Evolutionary conservation across 2,797 vertebrate species (phyloP), one percentile per base, ranked within the genome.

Genomic region (Lerista edwardsae): DNA sequence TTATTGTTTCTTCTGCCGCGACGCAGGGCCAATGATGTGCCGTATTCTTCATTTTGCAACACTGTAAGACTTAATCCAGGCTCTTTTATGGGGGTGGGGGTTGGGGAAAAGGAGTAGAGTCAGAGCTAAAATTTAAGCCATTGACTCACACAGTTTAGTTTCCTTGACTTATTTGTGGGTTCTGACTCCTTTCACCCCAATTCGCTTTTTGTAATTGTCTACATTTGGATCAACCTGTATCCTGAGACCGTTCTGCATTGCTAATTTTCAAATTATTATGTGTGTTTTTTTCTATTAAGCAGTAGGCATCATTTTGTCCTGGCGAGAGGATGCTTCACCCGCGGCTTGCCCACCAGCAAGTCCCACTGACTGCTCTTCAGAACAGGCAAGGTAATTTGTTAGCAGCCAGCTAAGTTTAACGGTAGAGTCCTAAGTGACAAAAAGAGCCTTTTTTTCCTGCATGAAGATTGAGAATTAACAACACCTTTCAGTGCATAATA

Each of bases 381-480:
- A 93, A 92, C 86, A 89, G 90, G 94, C 90, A 92, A 94, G 91
- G 94, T 94, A 95, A 96, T 96, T 96, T 95, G 94, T 94, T 94
- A 96, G 95, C 94, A 93, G 93, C 90, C 93, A 94, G 95, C 88
- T 92, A 96, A 95, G 94, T 96, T 96, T 95, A 96, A 96, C 93
- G 90, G 95, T 87, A 93, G 93, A 95, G 87, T 93, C 88, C 93
- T 94, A 95, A 94, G 95, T 95, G 94, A 95, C 94, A 95, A 95
- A 95, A 95, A 95, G 95, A 83, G 92, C 90, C 92, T 95, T 96
- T 95, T 94, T 71, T 67, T 68, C 71, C 94, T 95, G 94, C 94
- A 94, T 94, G 94, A 96, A 96, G 96, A 96, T 95, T 96, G 96
- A 96, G 95, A 96, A 96, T 96, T 97, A 96, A 96, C 95, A 96